Conservation (phyloP, 1,140 invertebrate genomes). For the Eubasilissa regina region DNA sequence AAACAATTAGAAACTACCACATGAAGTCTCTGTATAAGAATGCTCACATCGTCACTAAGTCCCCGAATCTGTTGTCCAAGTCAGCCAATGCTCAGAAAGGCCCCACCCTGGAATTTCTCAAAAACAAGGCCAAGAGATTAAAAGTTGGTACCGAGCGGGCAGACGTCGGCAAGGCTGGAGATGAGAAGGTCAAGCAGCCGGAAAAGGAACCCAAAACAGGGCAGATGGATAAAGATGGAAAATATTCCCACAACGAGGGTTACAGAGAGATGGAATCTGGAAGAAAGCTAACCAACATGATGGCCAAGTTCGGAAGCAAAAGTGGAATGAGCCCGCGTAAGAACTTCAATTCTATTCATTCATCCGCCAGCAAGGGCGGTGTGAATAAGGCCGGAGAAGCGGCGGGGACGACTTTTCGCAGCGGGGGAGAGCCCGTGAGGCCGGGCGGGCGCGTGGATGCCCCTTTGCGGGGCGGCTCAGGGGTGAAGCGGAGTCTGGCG, state of each 20-base stretch:
- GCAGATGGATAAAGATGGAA: constrained; percentile 66
- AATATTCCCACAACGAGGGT: constrained; percentile 70
- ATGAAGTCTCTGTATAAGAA: constrained; percentile 71
- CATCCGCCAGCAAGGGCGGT: not conserved
- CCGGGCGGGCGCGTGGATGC: not conserved
- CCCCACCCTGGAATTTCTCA: constrained; percentile 63
- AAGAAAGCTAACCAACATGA: not conserved
- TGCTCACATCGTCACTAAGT: constrained; percentile 70
- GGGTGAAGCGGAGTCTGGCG: constrained; percentile 35
- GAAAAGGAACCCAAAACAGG: not conserved
- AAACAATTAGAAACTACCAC: constrained; percentile 66
- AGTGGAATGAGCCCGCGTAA: constrained; percentile 36
- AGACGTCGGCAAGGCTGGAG: not conserved
- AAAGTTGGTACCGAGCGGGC: constrained; percentile 53
- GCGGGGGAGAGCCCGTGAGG: constrained; percentile 62
- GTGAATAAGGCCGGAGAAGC: constrained; percentile 41
- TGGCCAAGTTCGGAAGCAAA: constrained; percentile 32
- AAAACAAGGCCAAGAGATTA: constrained; percentile 66
- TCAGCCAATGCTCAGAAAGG: constrained; percentile 63
- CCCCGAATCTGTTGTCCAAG: constrained; percentile 62
- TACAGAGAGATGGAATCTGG: constrained; percentile 66
- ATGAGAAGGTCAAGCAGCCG: constrained; percentile 10
- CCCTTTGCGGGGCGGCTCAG: constrained; percentile 64
- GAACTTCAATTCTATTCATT: not conserved
- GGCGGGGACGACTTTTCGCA: constrained; percentile 68